These are phyloP conservation scores for Ceyx margarethae DNA, from an alignment of 2,113 vertebrate species.

Conservation along the genomic window DNA sequence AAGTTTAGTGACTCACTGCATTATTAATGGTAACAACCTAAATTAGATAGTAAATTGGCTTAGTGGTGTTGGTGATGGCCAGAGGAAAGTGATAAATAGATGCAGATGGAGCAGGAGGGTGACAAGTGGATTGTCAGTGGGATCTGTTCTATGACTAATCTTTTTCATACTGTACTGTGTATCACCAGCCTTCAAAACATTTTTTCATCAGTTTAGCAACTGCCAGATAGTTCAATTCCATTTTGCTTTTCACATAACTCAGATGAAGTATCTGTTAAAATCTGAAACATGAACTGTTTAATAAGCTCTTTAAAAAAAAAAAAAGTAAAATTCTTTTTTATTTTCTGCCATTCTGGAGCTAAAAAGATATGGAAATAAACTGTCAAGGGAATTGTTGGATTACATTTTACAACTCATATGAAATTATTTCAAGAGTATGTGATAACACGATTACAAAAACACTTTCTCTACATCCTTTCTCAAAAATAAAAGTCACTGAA, in stretches of 20 bases:
- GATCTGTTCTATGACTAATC: background rate
- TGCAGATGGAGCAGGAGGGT: background rate
- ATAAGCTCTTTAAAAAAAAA: background rate
- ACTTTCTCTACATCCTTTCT: background rate
- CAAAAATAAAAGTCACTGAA: background rate
- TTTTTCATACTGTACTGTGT: background rate
- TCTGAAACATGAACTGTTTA: background rate
- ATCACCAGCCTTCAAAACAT: background rate
- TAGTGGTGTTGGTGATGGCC: conserved; percentile 13
- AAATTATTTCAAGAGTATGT: background rate
- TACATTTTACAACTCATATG: background rate
- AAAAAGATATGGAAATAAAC: background rate
- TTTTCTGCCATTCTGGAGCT: background rate
- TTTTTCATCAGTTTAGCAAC: background rate
- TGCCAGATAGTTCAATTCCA: background rate
- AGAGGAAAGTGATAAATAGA: conserved; percentile 25
- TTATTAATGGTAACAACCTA: conserved; percentile 51
- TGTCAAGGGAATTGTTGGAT: background rate
- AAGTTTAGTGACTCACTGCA: conserved; percentile 16
- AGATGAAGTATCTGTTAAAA: background rate
- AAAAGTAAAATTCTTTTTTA: background rate
- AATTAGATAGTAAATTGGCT: conserved; percentile 64
- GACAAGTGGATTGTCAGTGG: background rate
- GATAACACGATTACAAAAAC: background rate
- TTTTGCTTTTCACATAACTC: background rate